Conservation (phyloP, 2,888 invertebrate genomes). For the Parnassius smintheus region DNA sequence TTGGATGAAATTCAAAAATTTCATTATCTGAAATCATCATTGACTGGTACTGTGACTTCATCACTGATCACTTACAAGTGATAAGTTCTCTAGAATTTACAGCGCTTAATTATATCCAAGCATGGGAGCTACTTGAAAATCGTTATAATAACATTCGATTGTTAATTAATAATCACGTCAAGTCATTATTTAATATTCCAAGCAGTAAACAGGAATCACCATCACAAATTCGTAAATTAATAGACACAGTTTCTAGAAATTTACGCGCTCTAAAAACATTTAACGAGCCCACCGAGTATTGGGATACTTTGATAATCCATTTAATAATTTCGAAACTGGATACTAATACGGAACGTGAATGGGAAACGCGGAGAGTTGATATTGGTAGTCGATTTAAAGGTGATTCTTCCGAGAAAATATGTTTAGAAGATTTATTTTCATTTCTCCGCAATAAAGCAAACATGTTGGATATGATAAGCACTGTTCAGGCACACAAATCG, state of each 20-base stretch:
- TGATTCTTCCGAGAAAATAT: too few relatives aligned
- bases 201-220: constrained; percentile 29
- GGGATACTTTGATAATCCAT: constrained; percentile 30
- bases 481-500: too few relatives aligned
- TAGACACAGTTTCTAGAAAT: constrained; percentile 29
- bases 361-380: constrained; percentile 21
- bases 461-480: too few relatives aligned
- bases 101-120: too few relatives aligned
- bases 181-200: constrained; percentile 26
- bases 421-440: too few relatives aligned
- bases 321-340: constrained; percentile 27
- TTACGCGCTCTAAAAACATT: constrained; percentile 10
- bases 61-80: too few relatives aligned
- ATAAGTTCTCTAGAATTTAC: too few relatives aligned
- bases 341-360: constrained; percentile 27
- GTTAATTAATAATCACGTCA: constrained; percentile 31
- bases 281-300: constrained; percentile 27
- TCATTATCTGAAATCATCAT: too few relatives aligned
- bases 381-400: too few relatives aligned
- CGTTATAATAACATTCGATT: constrained; percentile 29
- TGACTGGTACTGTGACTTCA: too few relatives aligned
- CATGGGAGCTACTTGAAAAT: constrained; percentile 1
- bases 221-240: constrained; percentile 26
- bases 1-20: too few relatives aligned
- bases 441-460: too few relatives aligned